phyloP scores from a whole-genome alignment of 2,113 vertebrate genomes.

The Dipodomys stephensi region DNA sequence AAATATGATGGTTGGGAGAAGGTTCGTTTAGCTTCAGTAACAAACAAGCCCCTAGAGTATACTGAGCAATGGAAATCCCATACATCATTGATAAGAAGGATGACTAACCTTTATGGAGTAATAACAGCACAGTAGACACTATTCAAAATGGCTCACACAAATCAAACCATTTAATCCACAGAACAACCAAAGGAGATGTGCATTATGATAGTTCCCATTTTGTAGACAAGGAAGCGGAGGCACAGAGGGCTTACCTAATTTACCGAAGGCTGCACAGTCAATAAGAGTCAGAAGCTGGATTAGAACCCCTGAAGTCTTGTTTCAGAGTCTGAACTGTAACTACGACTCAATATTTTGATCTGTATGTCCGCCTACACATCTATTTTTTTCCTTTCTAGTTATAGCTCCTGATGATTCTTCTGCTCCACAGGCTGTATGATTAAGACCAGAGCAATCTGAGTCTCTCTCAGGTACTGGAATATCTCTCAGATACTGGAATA shows the following conservation, averaged over 20 bases:
- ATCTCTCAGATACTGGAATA: not conserved
- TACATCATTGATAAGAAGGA: not conserved
- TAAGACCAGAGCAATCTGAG: not conserved
- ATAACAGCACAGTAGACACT: not conserved
- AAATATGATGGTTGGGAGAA: not conserved
- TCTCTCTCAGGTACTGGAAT: not conserved
- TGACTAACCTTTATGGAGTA: not conserved
- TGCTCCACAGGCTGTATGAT: not conserved
- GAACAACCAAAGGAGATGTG: not conserved
- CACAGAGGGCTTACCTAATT: not conserved
- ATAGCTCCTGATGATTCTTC: conserved; percentile 5
- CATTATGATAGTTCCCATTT: not conserved
- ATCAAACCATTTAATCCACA: not conserved
- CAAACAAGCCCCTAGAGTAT: not conserved
- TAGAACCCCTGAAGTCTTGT: not conserved
- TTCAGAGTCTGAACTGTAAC: not conserved
- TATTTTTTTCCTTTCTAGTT: not conserved
- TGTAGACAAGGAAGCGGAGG: not conserved
- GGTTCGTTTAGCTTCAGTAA: not conserved
- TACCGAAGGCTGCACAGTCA: not conserved
- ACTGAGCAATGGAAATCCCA: not conserved
- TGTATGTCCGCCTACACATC: not conserved
- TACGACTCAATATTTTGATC: not conserved
- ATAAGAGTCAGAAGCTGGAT: not conserved
- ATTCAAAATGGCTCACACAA: not conserved